phyloP scores from a whole-genome alignment of 1,140 invertebrate genomes.

The Hylyphantes graminicola region DNA sequence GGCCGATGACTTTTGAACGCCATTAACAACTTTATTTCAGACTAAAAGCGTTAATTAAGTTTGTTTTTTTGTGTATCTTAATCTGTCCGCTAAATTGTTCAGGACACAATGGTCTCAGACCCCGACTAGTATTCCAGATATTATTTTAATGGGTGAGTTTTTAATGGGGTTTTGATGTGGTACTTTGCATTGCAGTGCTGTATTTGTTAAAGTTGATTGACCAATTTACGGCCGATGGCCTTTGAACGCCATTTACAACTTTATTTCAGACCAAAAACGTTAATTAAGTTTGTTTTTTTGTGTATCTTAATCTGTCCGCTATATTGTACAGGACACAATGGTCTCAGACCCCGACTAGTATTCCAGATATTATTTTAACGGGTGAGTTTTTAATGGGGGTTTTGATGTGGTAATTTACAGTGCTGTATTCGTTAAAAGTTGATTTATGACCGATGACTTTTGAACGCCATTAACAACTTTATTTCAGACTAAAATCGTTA shows the following conservation, averaged over 20 bases:
- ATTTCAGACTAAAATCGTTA: neutral
- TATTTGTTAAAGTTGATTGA: neutral
- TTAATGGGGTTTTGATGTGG: too few species aligned
- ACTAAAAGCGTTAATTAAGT: neutral
- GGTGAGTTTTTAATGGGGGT: too few species aligned
- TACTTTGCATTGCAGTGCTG: neutral
- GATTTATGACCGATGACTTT: neutral
- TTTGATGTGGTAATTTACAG: neutral
- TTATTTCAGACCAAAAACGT: neutral
- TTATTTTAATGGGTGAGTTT: slow-evolving; percentile 85
- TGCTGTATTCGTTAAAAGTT: neutral
- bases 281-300: neutral
- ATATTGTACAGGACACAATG: neutral
- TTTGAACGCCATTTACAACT: neutral
- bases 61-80: neutral
- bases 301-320: neutral
- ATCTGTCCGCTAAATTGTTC: neutral
- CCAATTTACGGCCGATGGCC: neutral
- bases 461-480: neutral
- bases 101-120: slow-evolving; percentile 80
- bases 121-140: slow-evolving; percentile 86
- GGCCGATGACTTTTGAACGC: neutral
- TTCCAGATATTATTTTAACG: slow-evolving; percentile 90
- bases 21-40: neutral
- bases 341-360: slow-evolving; percentile 85